phyloP scores from a whole-genome alignment of 1,140 invertebrate genomes.

The Drosophila ambigua region DNA sequence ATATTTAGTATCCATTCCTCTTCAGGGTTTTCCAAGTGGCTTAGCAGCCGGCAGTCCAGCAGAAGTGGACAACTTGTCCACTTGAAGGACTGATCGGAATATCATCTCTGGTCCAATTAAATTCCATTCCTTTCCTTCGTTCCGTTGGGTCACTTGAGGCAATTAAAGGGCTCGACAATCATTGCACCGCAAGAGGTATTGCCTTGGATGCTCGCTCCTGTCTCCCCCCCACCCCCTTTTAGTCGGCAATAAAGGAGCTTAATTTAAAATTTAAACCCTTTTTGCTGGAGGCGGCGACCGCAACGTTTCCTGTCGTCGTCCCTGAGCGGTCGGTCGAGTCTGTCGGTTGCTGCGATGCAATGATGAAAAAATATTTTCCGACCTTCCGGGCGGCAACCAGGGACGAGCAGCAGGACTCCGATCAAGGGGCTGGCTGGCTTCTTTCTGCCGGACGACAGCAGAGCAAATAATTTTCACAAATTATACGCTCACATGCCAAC shows the following conservation, averaged over 20 bases:
- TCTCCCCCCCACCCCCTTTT: not conserved
- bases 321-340: conserved; percentile 2
- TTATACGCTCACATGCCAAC: conserved; percentile 80
- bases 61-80: conserved; percentile 14
- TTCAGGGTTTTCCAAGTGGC: conserved; percentile 13
- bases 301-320: conserved; percentile 66
- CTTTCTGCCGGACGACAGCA: conserved; percentile 55
- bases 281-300: conserved; percentile 70
- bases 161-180: conserved; percentile 63
- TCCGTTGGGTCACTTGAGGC: conserved; percentile 41
- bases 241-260: conserved; percentile 58
- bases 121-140: conserved; percentile 11
- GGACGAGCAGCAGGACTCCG: conserved; percentile 8
- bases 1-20: conserved; percentile 25
- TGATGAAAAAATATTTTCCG: conserved; percentile 68
- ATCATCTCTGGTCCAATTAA: conserved; percentile 75
- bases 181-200: conserved; percentile 16
- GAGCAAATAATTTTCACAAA: conserved; percentile 80
- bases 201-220: not conserved
- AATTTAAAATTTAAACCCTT: conserved; percentile 79
- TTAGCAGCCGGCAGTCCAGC: conserved; percentile 21
- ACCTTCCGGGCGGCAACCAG: conserved; percentile 34
- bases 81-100: conserved; percentile 50
- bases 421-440: conserved; percentile 18
- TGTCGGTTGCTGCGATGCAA: conserved; percentile 40